Evolutionary conservation across 2,888 invertebrate genomes (phyloP), one percentile per base, ranked within the genome.

Genomic region (Amblyjoppa proteus): DNA sequence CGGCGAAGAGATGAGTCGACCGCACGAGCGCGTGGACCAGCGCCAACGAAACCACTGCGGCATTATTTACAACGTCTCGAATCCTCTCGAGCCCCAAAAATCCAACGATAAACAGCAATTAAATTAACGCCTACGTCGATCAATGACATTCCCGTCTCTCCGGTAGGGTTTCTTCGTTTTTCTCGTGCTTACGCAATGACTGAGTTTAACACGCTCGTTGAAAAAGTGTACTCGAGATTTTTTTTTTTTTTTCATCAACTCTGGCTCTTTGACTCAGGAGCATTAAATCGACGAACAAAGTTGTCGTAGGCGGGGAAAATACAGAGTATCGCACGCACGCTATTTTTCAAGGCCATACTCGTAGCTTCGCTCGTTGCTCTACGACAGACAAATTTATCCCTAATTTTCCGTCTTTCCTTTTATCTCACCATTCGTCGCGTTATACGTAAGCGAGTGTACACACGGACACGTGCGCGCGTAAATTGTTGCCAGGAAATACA

Each of bases 1-100:
- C 80, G 56, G 77, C 66, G n/a, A 88, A 88, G 38, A 87, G 74
- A 79, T 88, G 81, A 87, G 68, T 34, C 28, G 31, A n/a, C 6
- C 6, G 61, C 16, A 1, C 16, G 7, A 64, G 61, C n/a, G 61
- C 61, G n/a, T 34, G 34, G 34, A 66, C 38, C 56, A 73, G 66
- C 66, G 66, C 53, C 25, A 56, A 31, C 49, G 38, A 28, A 28
- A 70, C 28, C 38, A 45, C 56, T 13, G n/a, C 25, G 11, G n/a
- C 41, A 9, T 28, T 56, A 49, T n/a, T 82, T 13, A 31, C 38
- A 56, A 20, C 25, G n/a, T 49, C 66, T 64, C 9, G 25, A 73
- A 58, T 61, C 61, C 38, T 31, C 58, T 25, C 68, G 58, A 61
- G 45, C 20, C 70, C 31, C 13, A 45, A 61, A 78, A 61, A 78